phyloP scores from a whole-genome alignment of 92 coral and sea anemone species.

The Zoanthus solanderi region DNA sequence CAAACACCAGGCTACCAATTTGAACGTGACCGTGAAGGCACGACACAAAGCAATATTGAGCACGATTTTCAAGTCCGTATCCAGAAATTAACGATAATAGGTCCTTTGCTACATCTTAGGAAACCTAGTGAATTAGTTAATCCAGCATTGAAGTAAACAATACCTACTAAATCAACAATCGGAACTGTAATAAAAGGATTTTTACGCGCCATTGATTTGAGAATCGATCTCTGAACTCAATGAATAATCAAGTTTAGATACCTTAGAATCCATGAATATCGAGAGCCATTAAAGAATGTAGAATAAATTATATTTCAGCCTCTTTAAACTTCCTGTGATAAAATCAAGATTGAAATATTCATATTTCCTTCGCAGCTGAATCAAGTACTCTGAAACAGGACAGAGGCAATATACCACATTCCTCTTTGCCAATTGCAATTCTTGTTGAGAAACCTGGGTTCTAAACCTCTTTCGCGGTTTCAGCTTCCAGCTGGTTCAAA shows the following conservation, averaged over 20 bases:
- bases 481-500: neutral
- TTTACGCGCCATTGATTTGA: slow-evolving; percentile 37
- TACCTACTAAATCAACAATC: slow-evolving; percentile 33
- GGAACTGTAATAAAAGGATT: slow-evolving; percentile 23
- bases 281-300: slow-evolving; percentile 18
- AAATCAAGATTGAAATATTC: slow-evolving; percentile 1
- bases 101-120: neutral
- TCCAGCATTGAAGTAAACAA: neutral
- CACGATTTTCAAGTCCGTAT: neutral
- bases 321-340: slow-evolving; percentile 2
- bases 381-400: neutral
- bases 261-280: slow-evolving; percentile 38
- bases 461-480: neutral
- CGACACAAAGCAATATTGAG: neutral
- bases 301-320: neutral
- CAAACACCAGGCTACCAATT: neutral
- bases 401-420: neutral
- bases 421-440: neutral
- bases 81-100: neutral
- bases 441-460: slow-evolving; percentile 16
- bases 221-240: neutral
- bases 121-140: no score
- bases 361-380: neutral
- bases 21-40: neutral
- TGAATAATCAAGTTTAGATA: neutral